Percentiles rank a stretch among this genome's conserved stretches.
These are phyloP conservation scores for Diorhabda elongata DNA, from an alignment of 1,140 invertebrate species.

Conservation along the genomic window DNA sequence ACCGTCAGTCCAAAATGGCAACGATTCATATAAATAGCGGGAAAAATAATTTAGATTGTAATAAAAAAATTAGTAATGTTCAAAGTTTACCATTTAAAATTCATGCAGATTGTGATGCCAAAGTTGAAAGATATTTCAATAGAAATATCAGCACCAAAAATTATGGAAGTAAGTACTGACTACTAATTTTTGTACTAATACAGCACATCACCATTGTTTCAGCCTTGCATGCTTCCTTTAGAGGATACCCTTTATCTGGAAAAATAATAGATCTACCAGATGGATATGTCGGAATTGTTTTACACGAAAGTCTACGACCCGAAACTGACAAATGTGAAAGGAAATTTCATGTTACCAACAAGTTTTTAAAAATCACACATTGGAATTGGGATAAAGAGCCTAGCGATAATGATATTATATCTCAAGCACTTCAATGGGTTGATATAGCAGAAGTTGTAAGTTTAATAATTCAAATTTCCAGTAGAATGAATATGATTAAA, in stretches of 20 bases:
- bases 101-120: slow-evolving; percentile 62
- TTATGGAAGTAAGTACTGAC: slow-evolving; percentile 34
- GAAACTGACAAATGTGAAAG: slow-evolving; percentile 56
- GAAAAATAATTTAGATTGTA: slow-evolving; percentile 46
- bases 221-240: slow-evolving; percentile 54
- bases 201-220: neutral
- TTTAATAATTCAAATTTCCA: no score
- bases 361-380: slow-evolving; percentile 63
- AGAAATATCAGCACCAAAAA: slow-evolving; percentile 54
- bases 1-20: neutral
- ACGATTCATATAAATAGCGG: slow-evolving; percentile 53
- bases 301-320: slow-evolving; percentile 61
- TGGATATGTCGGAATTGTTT: slow-evolving; percentile 62
- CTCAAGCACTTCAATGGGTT: slow-evolving; percentile 70
- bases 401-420: slow-evolving; percentile 63
- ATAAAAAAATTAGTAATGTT: slow-evolving; percentile 46
- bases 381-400: slow-evolving; percentile 79
- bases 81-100: slow-evolving; percentile 76
- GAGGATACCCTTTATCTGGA: slow-evolving; percentile 67
- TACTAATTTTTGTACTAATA: neutral
- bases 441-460: slow-evolving; percentile 69
- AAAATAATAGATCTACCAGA: slow-evolving; percentile 56
- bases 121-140: slow-evolving; percentile 67
- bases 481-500: no score
- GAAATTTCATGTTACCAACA: slow-evolving; percentile 57